Base-by-base conservation (phyloP, 1,140 invertebrate genomes). In the Zaprionus tsacasi region DNA sequence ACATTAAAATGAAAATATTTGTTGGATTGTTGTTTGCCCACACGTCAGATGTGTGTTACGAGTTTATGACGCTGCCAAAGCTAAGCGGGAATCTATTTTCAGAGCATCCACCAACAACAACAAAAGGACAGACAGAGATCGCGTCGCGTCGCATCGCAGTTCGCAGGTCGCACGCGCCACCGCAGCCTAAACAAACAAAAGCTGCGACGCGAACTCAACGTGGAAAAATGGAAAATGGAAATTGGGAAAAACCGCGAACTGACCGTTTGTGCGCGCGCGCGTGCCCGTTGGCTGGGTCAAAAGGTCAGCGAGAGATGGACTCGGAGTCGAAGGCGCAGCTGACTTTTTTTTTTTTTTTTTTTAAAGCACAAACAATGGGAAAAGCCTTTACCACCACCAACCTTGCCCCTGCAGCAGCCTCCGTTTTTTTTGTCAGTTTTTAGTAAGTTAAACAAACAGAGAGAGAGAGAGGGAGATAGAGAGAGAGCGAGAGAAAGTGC, bases 401-500 rank as follows among this genome's bases (percentile, higher is more conserved):
- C 65, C 35, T 12, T 30, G 27, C 27, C 27, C 65, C 38, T 52
- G 21, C 55, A 40, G 25, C 54, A 56, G 40, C 52, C 45, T 56
- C 48, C 40, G 6, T 21, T 58, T 57, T 67, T 56, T 43, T n/a
- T 25, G 10, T 35, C 76, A 17, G 40, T 45, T 81, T 73, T 86
- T 74, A 78, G 74, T 87, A 87, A 88, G 77, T 80, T 67, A 87
- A 87, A 70, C 79, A 87, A 88, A 83, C 76, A 83, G 33, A 12
- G 33, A 12, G 45, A 12, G 17, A 11, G 43, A 3, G 21, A 21
- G 45, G 3, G 45, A 48, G 43, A 11, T n/a, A 21, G 43, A 21
- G 45, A 21, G 15, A 21, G 45, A 25, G 45, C 3, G 45, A 21
- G 17, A 55, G 35, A 66, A 65, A 68, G 11, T 68, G 38, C 67